Base-by-base conservation (phyloP, 2,888 invertebrate genomes). In the Acronicta leporina region DNA sequence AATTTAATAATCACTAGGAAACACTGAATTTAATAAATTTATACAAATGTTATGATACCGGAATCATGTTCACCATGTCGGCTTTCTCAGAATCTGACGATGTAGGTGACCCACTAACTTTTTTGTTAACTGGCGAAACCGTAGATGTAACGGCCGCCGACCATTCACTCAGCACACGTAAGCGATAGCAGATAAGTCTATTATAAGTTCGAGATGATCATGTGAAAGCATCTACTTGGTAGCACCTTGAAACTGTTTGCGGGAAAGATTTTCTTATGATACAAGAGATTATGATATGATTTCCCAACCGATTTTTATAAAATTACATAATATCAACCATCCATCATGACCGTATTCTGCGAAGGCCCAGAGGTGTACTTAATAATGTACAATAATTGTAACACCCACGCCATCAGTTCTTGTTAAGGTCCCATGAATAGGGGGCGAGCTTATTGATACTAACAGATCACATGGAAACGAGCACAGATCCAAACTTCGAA, bases 41-140 rank as follows among this genome's bases (percentile, higher is more conserved):
- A 41, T 27, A 27, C 9, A 27, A n/a, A 54, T 10, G 46, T 64
- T 51, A 44, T 47, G 14, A 64, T 48, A 66, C 48, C 48, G 45
- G 41, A 71, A n/a, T n/a, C n/a, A n/a, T n/a, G n/a, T n/a, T 46
- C 25, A 48, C 48, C 16, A 47, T 47, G 51, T 70, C 38, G 45
- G 57, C 20, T 52, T 48, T 41, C n/a, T n/a, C n/a, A n/a, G n/a
- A n/a, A 62, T 59, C 58, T 75, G 45, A 30, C 48, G 27, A 8
- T 75, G 45, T 16, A 45, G 27, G 10, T 71, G 72, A 71, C 59
- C 59, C 71, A 62, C 59, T 55, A 41, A 59, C n/a, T 42, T 61
- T 61, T 62, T 59, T 65, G 56, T 44, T 8, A 30, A 50, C 50
- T 59, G 44, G 49, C 56, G 51, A 51, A 61, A 51, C 57, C 30